phyloP scores from a whole-genome alignment of 2,888 invertebrate species.

The Mesorhabditis sp. region DNA sequence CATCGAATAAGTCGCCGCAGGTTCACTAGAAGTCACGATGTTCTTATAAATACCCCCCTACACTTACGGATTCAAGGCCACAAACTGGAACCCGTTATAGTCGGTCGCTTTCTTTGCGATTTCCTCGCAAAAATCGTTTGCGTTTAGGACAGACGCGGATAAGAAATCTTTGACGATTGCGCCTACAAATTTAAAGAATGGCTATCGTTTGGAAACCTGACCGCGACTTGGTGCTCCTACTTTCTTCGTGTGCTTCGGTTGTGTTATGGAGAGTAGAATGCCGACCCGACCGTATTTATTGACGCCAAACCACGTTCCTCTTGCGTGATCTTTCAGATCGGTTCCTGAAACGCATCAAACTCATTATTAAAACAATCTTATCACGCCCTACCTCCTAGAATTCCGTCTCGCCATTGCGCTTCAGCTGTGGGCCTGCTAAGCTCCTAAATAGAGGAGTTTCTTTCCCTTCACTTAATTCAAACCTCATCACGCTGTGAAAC shows the following conservation, averaged over 20 bases:
- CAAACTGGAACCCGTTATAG: slow-evolving; percentile 48
- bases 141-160: slow-evolving; percentile 7
- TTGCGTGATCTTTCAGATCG: slow-evolving; percentile 41
- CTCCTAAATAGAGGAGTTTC: slow-evolving; percentile 36
- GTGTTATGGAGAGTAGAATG: slow-evolving; percentile 45
- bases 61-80: slow-evolving; percentile 27
- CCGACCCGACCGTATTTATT: slow-evolving; percentile 31
- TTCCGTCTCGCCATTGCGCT: slow-evolving; percentile 40
- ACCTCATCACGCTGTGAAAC: slow-evolving; percentile 50
- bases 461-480: not conserved
- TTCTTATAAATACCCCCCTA: too few species aligned
- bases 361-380: not conserved
- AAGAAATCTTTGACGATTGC: slow-evolving; percentile 32
- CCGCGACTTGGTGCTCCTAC: slow-evolving; percentile 38
- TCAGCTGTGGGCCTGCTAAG: slow-evolving; percentile 35
- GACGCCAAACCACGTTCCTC: slow-evolving; percentile 53
- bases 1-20: slow-evolving; percentile 21
- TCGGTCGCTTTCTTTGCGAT: slow-evolving; percentile 21
- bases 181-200: slow-evolving; percentile 18
- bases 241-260: slow-evolving; percentile 24
- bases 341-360: slow-evolving; percentile 26
- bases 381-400: slow-evolving; percentile 34
- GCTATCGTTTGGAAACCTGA: not conserved
- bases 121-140: slow-evolving; percentile 20
- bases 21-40: slow-evolving; percentile 11